A percentile compares a stretch with the other conserved stretches of the same genome.
phyloP scores from a whole-genome alignment of 1,140 invertebrate genomes.

The Euura saliciscinereae region DNA sequence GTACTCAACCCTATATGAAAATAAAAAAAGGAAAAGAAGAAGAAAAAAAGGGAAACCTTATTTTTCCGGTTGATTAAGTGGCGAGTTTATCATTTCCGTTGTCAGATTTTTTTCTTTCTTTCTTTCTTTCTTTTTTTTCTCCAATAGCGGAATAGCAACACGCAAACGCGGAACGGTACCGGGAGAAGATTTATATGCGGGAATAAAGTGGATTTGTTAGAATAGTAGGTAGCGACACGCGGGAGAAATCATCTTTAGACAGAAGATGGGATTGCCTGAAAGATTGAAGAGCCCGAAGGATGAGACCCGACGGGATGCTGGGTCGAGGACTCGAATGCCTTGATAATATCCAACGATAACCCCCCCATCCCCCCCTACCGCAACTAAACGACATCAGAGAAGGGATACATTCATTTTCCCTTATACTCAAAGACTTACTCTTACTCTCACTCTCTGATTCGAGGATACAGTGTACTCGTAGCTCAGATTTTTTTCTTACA shows the following conservation, averaged over 20 bases:
- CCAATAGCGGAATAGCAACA: background rate
- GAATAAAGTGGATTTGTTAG: slow-evolving; percentile 5
- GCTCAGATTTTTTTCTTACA: no score
- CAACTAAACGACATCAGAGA: background rate
- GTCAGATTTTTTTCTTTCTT: background rate
- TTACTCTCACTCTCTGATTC: background rate
- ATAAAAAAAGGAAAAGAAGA: no score
- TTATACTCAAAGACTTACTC: background rate
- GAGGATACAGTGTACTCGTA: background rate
- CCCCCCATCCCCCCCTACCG: background rate
- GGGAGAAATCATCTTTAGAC: slow-evolving; percentile 5
- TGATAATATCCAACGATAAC: slow-evolving; percentile 3
- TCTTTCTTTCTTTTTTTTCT: no score
- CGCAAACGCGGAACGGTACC: background rate
- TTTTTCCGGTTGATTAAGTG: slow-evolving; percentile 4
- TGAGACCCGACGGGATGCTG: background rate
- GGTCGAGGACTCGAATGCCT: background rate
- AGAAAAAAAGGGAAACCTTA: background rate
- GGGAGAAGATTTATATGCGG: background rate
- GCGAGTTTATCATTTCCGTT: slow-evolving; percentile 7
- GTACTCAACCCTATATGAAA: background rate
- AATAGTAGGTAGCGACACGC: background rate
- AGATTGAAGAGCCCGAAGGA: slow-evolving; percentile 3
- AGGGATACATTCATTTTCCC: background rate
- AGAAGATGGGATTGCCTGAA: slow-evolving; percentile 1